Percentiles rank a stretch among this genome's conserved stretches.
phyloP scores from a whole-genome alignment of 1,140 invertebrate genomes.

The Battus philenor region DNA sequence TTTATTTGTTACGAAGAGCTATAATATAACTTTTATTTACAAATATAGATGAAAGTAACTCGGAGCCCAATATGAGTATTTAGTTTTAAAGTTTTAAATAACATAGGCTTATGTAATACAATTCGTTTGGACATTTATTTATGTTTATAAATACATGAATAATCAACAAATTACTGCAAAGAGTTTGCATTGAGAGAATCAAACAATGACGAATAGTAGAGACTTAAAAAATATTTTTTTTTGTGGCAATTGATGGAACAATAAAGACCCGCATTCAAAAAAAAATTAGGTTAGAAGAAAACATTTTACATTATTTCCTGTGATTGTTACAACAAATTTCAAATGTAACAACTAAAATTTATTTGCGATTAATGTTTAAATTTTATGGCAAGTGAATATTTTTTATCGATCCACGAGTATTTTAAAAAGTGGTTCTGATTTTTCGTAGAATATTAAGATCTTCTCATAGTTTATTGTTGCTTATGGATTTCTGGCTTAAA shows the following conservation, averaged over 20 bases:
- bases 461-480: neutral
- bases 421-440: no score
- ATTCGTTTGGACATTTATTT: no score
- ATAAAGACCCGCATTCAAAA: no score
- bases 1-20: conserved; percentile 15
- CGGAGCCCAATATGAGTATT: conserved; percentile 37
- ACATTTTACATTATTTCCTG: neutral
- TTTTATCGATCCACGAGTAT: neutral
- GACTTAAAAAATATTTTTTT: no score
- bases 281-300: neutral
- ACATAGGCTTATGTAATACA: no score
- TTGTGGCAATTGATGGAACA: no score
- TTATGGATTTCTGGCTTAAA: neutral
- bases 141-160: no score
- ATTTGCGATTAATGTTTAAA: neutral
- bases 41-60: conserved; percentile 34
- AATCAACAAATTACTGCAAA: no score
- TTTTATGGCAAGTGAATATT: conserved; percentile 7
- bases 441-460: no score
- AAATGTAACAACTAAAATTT: neutral
- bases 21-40: conserved; percentile 46
- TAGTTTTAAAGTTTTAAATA: conserved; percentile 14
- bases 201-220: no score
- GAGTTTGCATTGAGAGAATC: no score
- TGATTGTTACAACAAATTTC: neutral